Conservation (phyloP, 2,113 vertebrate genomes). For the Rhabdornis inornatus region DNA sequence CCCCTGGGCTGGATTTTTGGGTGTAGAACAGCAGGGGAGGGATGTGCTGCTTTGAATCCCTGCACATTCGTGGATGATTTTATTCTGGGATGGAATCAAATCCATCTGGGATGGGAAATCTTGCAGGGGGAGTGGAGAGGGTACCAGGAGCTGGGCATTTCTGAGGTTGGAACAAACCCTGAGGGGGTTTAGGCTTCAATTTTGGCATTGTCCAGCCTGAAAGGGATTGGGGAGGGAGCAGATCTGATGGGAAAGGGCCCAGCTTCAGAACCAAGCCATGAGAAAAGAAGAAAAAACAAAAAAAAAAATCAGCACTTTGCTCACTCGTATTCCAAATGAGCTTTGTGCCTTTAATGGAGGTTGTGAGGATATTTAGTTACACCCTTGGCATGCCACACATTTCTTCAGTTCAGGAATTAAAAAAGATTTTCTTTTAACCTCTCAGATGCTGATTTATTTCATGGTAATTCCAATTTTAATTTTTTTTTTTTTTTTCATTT, state of each 20-base stretch:
- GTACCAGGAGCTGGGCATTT: not conserved
- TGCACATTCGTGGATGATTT: not conserved
- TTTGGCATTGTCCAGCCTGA: not conserved
- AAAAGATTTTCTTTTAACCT: accelerated
- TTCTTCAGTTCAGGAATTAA: not conserved
- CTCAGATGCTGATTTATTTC: not conserved
- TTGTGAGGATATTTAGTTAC: not conserved
- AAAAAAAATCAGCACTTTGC: not conserved
- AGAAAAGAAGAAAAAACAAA: not conserved
- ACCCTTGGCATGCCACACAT: not conserved
- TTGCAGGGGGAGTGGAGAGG: not conserved
- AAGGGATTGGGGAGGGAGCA: not conserved
- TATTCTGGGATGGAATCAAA: not conserved
- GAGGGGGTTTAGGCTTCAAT: not conserved
- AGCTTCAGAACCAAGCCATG: not conserved
- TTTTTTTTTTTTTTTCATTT: not conserved
- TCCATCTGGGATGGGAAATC: not conserved
- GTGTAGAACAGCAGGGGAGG: not conserved
- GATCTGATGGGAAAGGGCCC: not conserved
- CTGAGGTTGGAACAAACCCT: not conserved
- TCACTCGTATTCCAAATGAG: not conserved
- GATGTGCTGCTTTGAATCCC: not conserved
- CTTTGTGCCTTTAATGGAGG: not conserved
- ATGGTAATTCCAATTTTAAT: not conserved
- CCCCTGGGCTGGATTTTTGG: not conserved